These are phyloP conservation scores for Aphaenogaster floridana DNA, from an alignment of 1,140 invertebrate species.

Conservation along the genomic window DNA sequence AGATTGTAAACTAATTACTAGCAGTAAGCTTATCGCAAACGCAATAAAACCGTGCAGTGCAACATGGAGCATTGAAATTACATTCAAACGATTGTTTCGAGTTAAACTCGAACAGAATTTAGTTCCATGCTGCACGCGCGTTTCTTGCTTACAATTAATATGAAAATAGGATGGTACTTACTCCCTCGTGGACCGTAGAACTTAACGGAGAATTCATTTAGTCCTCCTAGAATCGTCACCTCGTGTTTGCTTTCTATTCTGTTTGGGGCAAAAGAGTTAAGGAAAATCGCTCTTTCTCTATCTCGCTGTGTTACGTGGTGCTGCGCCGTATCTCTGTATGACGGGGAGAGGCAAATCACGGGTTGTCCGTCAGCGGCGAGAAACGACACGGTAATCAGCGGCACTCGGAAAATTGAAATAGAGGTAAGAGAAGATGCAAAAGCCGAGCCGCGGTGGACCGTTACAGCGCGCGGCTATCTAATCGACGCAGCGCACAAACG, in stretches of 20 bases:
- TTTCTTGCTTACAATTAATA: neutral
- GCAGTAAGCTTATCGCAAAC: neutral
- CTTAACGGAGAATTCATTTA: slow-evolving; percentile 99
- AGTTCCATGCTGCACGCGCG: neutral
- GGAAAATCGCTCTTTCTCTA: slow-evolving; percentile 69
- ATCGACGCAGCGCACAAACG: slow-evolving; percentile 28
- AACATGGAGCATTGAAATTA: neutral
- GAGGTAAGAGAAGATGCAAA: slow-evolving; percentile 47
- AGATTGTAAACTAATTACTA: neutral
- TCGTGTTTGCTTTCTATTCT: slow-evolving; percentile 99
- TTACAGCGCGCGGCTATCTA: slow-evolving; percentile 36
- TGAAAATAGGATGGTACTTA: slow-evolving; percentile 88
- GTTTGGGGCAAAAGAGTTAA: slow-evolving; percentile 78
- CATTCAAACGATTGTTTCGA: neutral
- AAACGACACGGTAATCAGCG: slow-evolving; percentile 64
- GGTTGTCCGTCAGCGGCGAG: slow-evolving; percentile 50
- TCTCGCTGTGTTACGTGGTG: neutral
- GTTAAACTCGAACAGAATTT: neutral
- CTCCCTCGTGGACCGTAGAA: slow-evolving; percentile 99
- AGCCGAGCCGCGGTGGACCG: slow-evolving; percentile 52
- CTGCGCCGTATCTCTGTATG: neutral
- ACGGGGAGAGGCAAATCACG: slow-evolving; percentile 50
- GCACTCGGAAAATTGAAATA: slow-evolving; percentile 64
- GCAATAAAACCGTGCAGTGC: neutral
- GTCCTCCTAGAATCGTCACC: slow-evolving; percentile 98